phyloP scores from a whole-genome alignment of 1,140 invertebrate genomes.

The Heliothis virescens region DNA sequence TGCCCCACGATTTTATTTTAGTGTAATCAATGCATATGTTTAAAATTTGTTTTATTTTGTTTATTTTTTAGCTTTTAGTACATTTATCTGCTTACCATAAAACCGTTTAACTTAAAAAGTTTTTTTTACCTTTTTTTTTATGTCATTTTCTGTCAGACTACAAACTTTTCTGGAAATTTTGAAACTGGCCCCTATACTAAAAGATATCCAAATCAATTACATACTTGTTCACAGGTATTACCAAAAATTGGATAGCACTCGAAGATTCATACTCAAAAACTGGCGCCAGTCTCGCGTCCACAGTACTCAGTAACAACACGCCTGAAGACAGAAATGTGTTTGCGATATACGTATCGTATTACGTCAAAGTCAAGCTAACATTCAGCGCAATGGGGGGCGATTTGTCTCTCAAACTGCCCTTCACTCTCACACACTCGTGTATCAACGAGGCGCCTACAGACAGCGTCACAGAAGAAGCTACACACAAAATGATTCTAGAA shows the following conservation, averaged over 20 bases:
- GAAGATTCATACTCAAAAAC: slow-evolving; percentile 92
- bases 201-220: too few species aligned
- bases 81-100: too few species aligned
- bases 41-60: too few species aligned
- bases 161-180: too few species aligned
- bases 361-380: slow-evolving; percentile 94
- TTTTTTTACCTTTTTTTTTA: too few species aligned
- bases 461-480: slow-evolving; percentile 79
- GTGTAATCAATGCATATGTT: too few species aligned
- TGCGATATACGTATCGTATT: slow-evolving; percentile 96
- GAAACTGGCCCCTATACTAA: too few species aligned
- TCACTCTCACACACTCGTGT: slow-evolving; percentile 88
- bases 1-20: too few species aligned
- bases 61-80: too few species aligned
- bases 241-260: slow-evolving; percentile 93
- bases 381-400: slow-evolving; percentile 93
- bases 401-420: slow-evolving; percentile 92
- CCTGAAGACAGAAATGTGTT: slow-evolving; percentile 93
- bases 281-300: slow-evolving; percentile 89
- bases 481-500: slow-evolving; percentile 82
- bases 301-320: slow-evolving; percentile 88
- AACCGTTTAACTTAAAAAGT: too few species aligned
- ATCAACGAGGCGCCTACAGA: slow-evolving; percentile 84
- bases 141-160: too few species aligned
- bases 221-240: slow-evolving; percentile 84